A percentile compares a stretch with the other conserved stretches of the same genome.
phyloP scores from a whole-genome alignment of 2,888 invertebrate species.

The Agrotis segetum region DNA sequence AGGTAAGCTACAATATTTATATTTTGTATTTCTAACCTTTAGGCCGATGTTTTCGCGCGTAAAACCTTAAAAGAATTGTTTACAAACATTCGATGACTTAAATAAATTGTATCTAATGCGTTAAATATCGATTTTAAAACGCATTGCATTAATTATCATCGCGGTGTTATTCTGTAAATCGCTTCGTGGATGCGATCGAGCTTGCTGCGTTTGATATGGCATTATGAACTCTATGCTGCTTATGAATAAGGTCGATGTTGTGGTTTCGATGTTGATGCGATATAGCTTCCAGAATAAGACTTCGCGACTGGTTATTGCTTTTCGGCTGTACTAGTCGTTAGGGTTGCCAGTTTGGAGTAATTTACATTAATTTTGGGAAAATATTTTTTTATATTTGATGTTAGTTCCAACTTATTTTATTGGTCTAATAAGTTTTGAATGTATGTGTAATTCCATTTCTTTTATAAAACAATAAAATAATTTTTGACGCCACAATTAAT shows the following conservation, averaged over 20 bases:
- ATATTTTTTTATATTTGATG: slow-evolving; percentile 9
- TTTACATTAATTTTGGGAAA: slow-evolving; percentile 52
- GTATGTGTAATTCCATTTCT: background rate
- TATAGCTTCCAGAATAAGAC: slow-evolving; percentile 79
- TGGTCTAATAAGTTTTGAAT: background rate
- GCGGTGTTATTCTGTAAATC: slow-evolving; percentile 80
- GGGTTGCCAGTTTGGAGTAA: slow-evolving; percentile 52
- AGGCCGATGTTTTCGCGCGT: slow-evolving; percentile 74
- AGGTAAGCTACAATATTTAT: slow-evolving; percentile 65
- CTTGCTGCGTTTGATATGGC: slow-evolving; percentile 45
- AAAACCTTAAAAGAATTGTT: slow-evolving; percentile 66
- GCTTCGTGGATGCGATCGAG: slow-evolving; percentile 69
- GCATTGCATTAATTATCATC: slow-evolving; percentile 74
- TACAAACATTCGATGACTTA: slow-evolving; percentile 60
- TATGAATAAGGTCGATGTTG: slow-evolving; percentile 71
- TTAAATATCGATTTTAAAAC: slow-evolving; percentile 66
- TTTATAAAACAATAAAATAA: background rate
- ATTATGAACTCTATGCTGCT: slow-evolving; percentile 71
- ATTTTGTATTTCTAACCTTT: slow-evolving; percentile 70
- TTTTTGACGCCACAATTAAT: background rate
- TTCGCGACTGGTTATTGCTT: slow-evolving; percentile 76
- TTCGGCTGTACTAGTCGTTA: slow-evolving; percentile 66
- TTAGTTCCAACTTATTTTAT: slow-evolving; percentile 3
- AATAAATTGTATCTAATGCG: slow-evolving; percentile 36
- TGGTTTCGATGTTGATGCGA: slow-evolving; percentile 60